Percentiles rank a stretch among this genome's conserved stretches.
phyloP scores from a whole-genome alignment of 2,797 vertebrate genomes.

The Siniperca undulata region DNA sequence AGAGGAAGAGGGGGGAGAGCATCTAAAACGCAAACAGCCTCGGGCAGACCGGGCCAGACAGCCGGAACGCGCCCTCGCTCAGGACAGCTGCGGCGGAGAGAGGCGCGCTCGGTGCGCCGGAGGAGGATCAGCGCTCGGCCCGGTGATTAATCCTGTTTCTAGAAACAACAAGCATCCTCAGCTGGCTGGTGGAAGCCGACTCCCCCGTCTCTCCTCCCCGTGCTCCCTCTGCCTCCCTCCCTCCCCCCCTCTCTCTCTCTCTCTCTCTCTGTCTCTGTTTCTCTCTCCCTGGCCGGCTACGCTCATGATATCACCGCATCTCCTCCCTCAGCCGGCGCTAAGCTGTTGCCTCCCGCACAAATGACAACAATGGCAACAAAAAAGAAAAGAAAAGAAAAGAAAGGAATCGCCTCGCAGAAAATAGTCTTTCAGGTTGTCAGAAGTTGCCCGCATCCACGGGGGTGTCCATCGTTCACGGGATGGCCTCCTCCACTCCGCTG shows the following conservation, averaged over 20 bases:
- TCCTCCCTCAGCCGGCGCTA: slow-evolving; percentile 61
- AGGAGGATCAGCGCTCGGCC: slow-evolving; percentile 43
- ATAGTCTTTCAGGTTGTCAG: slow-evolving; percentile 15
- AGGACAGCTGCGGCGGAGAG: slow-evolving; percentile 44
- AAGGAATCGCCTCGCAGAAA: not conserved
- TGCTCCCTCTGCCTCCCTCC: slow-evolving; percentile 34
- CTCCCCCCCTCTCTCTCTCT: slow-evolving; percentile 16
- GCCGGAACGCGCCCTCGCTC: slow-evolving; percentile 14
- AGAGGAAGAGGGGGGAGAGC: slow-evolving; percentile 68
- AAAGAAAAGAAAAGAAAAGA: not conserved
- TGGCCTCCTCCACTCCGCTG: slow-evolving; percentile 49
- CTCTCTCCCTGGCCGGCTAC: slow-evolving; percentile 65
- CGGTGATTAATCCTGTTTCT: slow-evolving; percentile 57
- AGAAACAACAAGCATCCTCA: slow-evolving; percentile 81
- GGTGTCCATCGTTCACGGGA: slow-evolving; percentile 42
- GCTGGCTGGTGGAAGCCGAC: slow-evolving; percentile 67
- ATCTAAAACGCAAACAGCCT: slow-evolving; percentile 39
- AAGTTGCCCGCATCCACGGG: slow-evolving; percentile 46
- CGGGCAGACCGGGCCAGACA: slow-evolving; percentile 44
- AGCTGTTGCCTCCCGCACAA: slow-evolving; percentile 16
- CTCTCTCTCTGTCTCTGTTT: slow-evolving; percentile 50
- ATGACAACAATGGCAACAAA: not conserved
- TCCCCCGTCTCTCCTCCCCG: slow-evolving; percentile 42
- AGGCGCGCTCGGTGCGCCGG: slow-evolving; percentile 40
- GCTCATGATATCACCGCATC: slow-evolving; percentile 80